Evolutionary conservation across 2,888 invertebrate species (phyloP), one percentile per base, ranked within the genome.

Genomic region (Hyalella azteca): DNA sequence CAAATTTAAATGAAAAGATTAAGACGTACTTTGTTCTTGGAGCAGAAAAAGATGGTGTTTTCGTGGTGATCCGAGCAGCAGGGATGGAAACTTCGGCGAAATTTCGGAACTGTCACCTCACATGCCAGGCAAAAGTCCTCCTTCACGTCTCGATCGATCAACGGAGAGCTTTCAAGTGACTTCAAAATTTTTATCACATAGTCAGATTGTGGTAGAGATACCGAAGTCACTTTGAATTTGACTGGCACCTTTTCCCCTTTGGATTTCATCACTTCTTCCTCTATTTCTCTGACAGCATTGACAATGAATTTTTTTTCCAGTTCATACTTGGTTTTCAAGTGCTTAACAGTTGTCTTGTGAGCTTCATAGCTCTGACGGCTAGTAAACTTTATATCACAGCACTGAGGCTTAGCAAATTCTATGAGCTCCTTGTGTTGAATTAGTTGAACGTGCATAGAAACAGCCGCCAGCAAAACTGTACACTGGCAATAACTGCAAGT

Each of bases 311-410:
- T 7, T 7, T 29, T 40, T 29, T 75, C 75, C 4, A 75, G 40
- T 9, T 45, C 5, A 7, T 75, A 45, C 26, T 75, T 75, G 22
- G 5, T 75, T 0, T 7, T 26, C 26, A 75, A 26, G 45, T 75
- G 75, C n/a, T 75, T 41, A 1, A n/a, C 1, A 13, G 75, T 45
- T 13, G 13, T 29, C n/a, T n/a, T 75, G 45, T 75, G 75, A 5
- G 7, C n/a, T n/a, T 75, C 75, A 29, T 45, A 75, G 22, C n/a
- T 39, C 45, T 75, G 26, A 11, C 75, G 40, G 4, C 19, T 29
- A 39, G 41, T 75, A 32, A 75, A 75, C 36, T 75, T 75, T n/a
- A 45, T 75, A 45, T 45, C 75, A 22, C 75, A 75, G 45, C 75
- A 75, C 9, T 41, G 26, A 41, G 75, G 75, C n/a, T 29, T 75